Base-by-base conservation (phyloP, 2,888 invertebrate genomes). In the Nycteola revayana region DNA sequence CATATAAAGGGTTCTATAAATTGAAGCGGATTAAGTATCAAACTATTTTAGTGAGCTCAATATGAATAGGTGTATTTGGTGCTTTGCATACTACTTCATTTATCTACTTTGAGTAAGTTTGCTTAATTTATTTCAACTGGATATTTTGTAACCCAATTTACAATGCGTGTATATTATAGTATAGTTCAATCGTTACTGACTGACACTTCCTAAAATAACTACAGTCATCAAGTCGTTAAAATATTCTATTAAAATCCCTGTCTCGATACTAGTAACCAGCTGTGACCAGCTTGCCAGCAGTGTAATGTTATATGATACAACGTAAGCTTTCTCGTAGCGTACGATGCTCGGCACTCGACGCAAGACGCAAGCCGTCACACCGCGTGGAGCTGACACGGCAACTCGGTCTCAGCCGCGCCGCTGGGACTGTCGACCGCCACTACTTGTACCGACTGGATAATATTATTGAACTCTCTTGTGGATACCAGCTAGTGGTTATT, bases 1-100 rank as follows among this genome's bases (percentile, higher is more conserved):
- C 71, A 73, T 74, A 70, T 65, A 63, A 68, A 73, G 60, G 66
- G 68, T 63, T 69, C 56, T 54, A 51, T 53, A 55, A 57, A 58
- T 59, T 36, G 42, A 54, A 39, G 54, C 49, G 42, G 54, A 56
- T 68, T n/a, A 61, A 58, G 61, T 66, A 60, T 63, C 55, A 63
- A 64, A 67, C 66, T 63, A 57, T 14, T 14, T 14, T 5, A 14
- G 14, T 14, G 2, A 14, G 14, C 14, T 14, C 14, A 14, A 14
- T 14, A 14, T 14, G 14, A 14, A 3, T 14, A 2, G 14, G 14
- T 14, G 14, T 14, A n/a, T n/a, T n/a, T n/a, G n/a, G n/a, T n/a
- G n/a, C n/a, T n/a, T n/a, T n/a, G n/a, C n/a, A n/a, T n/a, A n/a
- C n/a, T n/a, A n/a, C n/a, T n/a, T n/a, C n/a, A n/a, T n/a, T n/a